Base-by-base conservation (phyloP, 1,140 invertebrate species). In the Spodoptera litura region DNA sequence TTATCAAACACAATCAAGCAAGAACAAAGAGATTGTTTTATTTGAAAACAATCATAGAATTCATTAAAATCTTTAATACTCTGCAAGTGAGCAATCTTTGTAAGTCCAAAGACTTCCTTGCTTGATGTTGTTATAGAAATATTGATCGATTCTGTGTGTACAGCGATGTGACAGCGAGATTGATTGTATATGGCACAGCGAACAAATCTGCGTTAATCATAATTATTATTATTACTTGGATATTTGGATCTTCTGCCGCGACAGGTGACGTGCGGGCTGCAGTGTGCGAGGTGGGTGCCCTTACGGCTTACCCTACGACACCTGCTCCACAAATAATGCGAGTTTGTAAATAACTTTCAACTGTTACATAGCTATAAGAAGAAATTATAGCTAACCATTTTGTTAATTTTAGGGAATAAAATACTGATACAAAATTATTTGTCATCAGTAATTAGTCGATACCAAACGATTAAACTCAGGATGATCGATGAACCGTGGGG, bases 171-270 rank as follows among this genome's bases (percentile, higher is more conserved):
- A 61, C 27, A 61, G 8, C 55, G 13, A 8, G 56, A 59, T 59
- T 59, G 58, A 61, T 61, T 35, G 58, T 35, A 44, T 6, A 44
- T 6, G 8, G 6, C 8, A 44, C 38, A 8, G 38, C 20, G 5
- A 2, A 53, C 20, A 52, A 51, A 31, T 52, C 49, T 53, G 49
- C 49, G 31, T 31, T 49, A 70, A 70, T 70, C 66, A 70, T 70
- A 70, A 68, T 55, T 15, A 55, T 55, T 55, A n/a, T 55, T 55
- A 55, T 70, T n/a, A 49, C n/a, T 44, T 20, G 11, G 62, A 44
- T 11, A n/a, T 27, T 31, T 15, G n/a, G 52, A 15, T 9, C 20
- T 11, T 53, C 49, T 31, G 15, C 49, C 49, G 15, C 10, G 49
- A 70, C 66, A 70, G 66, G 20, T 70, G 66, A 3, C 52, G 64